Evolutionary conservation across 2,888 invertebrate genomes (phyloP), one percentile per base, ranked within the genome.

Genomic region (Lutraria lutraria): DNA sequence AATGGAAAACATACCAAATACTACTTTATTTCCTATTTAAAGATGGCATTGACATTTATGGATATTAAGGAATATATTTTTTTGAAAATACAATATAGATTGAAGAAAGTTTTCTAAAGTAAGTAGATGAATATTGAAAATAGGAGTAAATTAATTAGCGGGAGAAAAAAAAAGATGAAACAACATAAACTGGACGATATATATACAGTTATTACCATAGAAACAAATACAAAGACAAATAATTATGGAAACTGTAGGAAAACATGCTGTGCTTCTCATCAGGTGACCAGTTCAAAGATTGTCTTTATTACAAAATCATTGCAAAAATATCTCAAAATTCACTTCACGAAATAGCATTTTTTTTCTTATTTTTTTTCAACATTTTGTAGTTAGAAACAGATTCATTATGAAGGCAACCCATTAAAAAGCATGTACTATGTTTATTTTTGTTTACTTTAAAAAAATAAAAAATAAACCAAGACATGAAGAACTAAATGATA

Each of bases 271-370:
- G 85, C 81, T 88, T 84, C 25, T 85, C 63, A 52, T 60, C 89
- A 89, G 91, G 91, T 89, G 91, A 89, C 91, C 91, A 91, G 86
- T 91, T 91, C 91, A 91, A 91, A 91, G 68, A 82, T 76, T 34
- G 0, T 31, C 13, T 2, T 19, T 31, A 29, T 72, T 19, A 12
- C 15, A 56, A 56, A 56, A 56, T 21, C 12, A 16, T 56, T 56
- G 15, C 21, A 3, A 6, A 72, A 72, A 34, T 68, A 68, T 68
- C n/a, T 25, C 12, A 68, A 25, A 63, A n/a, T 63, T 8, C 1
- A 3, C 25, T 68, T 68, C 25, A 68, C 12, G 25, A 68, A 68
- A 68, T 68, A 4, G 63, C n/a, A 68, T 12, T n/a, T n/a, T 19
- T 60, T 68, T 25, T 68, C 8, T 3, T 25, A 3, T 25, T 25